Base-by-base conservation (phyloP, 2,888 invertebrate species). In the Drosophila atroscutellata region DNA sequence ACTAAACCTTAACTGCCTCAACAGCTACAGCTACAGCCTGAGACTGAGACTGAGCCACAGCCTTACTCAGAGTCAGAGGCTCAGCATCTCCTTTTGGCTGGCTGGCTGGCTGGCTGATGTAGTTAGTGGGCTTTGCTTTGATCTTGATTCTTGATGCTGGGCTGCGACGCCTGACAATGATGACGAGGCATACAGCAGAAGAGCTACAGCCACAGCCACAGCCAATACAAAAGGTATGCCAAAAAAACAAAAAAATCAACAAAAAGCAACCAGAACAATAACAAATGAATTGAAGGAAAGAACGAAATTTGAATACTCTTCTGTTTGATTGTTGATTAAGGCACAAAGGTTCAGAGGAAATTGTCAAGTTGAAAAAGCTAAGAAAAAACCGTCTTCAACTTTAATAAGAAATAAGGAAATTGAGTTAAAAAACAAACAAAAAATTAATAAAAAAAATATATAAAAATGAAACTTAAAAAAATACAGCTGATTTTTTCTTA, bases 131-230 rank as follows among this genome's bases (percentile, higher is more conserved):
- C 85, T 80, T 86, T 89, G 82, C 86, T 86, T 86, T 86, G 86
- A 86, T 86, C 86, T 86, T 89, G 86, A 86, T 86, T 89, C 87
- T 86, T 89, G 87, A 80, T 78, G 80, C 77, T 80, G 77, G 34
- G 60, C 81, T 74, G 87, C 84, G 84, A 85, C 87, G 89, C 89
- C 89, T 89, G 86, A 86, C 89, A 86, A 89, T 81, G 89, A 89
- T 86, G 86, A 86, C 87, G 82, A 87, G 86, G 89, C 88, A 84
- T 42, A 72, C 64, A 55, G 26, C n/a, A 68, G 62, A 45, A 49
- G 50, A 66, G 69, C 67, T 56, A 20, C 50, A 34, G 59, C 72
- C 8, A 49, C 83, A 45, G 45, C 45, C 24, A 45, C 24, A 45
- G 24, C 61, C 86, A 71, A 86, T 81, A 86, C 86, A 81, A 89